phyloP scores from a whole-genome alignment of 2,888 invertebrate species.

The Cataglyphis cursor region DNA sequence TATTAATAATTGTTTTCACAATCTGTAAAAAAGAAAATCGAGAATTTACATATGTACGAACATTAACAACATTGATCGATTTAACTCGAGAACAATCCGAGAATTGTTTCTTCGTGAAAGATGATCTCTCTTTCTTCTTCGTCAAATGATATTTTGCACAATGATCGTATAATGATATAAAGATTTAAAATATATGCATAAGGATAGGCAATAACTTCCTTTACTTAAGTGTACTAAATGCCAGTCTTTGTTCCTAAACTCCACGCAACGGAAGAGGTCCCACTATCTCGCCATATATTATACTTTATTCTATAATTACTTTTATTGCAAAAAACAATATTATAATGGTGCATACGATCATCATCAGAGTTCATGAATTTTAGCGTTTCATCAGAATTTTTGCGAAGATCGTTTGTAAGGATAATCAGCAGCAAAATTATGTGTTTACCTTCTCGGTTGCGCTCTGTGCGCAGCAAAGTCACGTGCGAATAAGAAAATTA shows the following conservation, averaged over 20 bases:
- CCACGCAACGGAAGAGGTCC: slow-evolving; percentile 60
- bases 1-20: not conserved
- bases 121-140: slow-evolving; percentile 63
- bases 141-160: slow-evolving; percentile 62
- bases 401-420: not conserved
- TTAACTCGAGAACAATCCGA: slow-evolving; percentile 55
- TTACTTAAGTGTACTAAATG: slow-evolving; percentile 62
- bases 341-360: not conserved
- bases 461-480: not conserved
- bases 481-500: slow-evolving; percentile 3
- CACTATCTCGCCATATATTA: slow-evolving; percentile 59
- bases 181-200: slow-evolving; percentile 27
- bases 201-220: slow-evolving; percentile 47
- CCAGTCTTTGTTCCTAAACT: slow-evolving; percentile 64
- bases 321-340: slow-evolving; percentile 46
- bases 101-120: slow-evolving; percentile 65
- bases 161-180: slow-evolving; percentile 59
- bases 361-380: slow-evolving; percentile 8
- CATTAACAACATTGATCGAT: slow-evolving; percentile 19
- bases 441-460: not conserved
- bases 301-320: slow-evolving; percentile 67
- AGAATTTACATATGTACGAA: not conserved
- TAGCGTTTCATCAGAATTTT: not conserved
- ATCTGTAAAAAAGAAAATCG: not conserved
- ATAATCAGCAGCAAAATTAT: not conserved